These are phyloP conservation scores for Drosophila triauraria DNA, from an alignment of 1,140 invertebrate species.

Conservation along the genomic window DNA sequence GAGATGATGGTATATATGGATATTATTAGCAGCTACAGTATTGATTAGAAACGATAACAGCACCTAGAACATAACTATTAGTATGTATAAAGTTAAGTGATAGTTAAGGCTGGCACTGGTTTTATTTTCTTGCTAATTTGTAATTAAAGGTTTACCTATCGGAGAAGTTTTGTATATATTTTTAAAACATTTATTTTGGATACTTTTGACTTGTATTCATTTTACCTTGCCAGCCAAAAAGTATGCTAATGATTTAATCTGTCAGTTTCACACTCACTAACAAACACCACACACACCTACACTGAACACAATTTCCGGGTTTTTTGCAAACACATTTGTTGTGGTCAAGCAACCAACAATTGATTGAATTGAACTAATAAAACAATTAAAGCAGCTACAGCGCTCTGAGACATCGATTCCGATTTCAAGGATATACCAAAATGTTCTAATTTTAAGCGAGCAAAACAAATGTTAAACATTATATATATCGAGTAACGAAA, in stretches of 20 bases:
- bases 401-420: conserved; percentile 51
- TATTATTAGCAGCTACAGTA: conserved; percentile 14
- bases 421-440: conserved; percentile 42
- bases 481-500: conserved; percentile 44
- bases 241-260: conserved; percentile 24
- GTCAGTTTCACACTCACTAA: background rate
- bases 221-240: conserved; percentile 25
- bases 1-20: conserved; percentile 20
- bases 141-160: background rate
- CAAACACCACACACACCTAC: conserved; percentile 8
- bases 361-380: conserved; percentile 15
- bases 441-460: conserved; percentile 54
- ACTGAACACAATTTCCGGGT: conserved; percentile 46
- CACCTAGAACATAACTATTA: conserved; percentile 35
- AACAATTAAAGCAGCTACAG: conserved; percentile 36
- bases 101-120: conserved; percentile 13
- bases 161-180: conserved; percentile 11
- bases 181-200: background rate
- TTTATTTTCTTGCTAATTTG: background rate
- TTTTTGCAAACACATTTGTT: conserved; percentile 59
- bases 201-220: background rate
- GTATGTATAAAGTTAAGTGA: conserved; percentile 38
- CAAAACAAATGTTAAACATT: conserved; percentile 40
- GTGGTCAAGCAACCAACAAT: conserved; percentile 16
- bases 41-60: conserved; percentile 14